Conservation (phyloP, 1,140 invertebrate species). For the Chlorops oryzae region DNA sequence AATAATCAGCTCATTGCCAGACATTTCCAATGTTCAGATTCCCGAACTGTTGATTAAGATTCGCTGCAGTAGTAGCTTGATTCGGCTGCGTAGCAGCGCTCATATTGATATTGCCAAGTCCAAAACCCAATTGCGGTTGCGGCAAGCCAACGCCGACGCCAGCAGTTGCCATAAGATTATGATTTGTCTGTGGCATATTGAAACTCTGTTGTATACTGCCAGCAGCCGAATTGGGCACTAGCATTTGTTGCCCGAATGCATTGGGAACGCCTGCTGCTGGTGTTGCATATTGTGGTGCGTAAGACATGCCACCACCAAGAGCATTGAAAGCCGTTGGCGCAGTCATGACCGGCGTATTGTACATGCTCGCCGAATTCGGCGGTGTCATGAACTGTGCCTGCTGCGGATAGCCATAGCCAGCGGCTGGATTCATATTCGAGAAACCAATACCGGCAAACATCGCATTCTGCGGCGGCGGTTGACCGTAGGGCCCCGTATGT, state of each 20-base stretch:
- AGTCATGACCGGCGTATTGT: slow-evolving; percentile 44
- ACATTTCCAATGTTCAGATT: slow-evolving; percentile 48
- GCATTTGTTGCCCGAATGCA: not conserved
- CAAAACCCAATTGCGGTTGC: not conserved
- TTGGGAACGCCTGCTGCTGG: slow-evolving; percentile 8
- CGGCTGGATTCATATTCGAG: slow-evolving; percentile 37
- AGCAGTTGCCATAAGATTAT: not conserved
- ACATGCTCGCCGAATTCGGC: slow-evolving; percentile 45
- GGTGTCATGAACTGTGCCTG: slow-evolving; percentile 46
- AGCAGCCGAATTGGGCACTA: slow-evolving; percentile 14
- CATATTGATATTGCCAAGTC: too few species aligned
- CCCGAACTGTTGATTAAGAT: slow-evolving; percentile 45
- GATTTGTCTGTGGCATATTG: too few species aligned
- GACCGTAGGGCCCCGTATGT: slow-evolving; percentile 3
- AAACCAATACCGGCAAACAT: slow-evolving; percentile 20
- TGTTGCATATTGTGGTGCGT: slow-evolving; percentile 3
- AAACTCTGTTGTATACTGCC: too few species aligned
- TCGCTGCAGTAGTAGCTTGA: slow-evolving; percentile 28
- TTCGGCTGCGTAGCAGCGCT: too few species aligned
- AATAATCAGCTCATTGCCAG: slow-evolving; percentile 48
- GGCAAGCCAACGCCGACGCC: not conserved
- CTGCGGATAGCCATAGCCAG: slow-evolving; percentile 25
- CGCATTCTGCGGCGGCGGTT: not conserved
- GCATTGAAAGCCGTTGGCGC: slow-evolving; percentile 43
- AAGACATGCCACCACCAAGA: slow-evolving; percentile 23